Conservation (phyloP, 2,888 invertebrate genomes). For the Caenorhabditis uteleia region DNA sequence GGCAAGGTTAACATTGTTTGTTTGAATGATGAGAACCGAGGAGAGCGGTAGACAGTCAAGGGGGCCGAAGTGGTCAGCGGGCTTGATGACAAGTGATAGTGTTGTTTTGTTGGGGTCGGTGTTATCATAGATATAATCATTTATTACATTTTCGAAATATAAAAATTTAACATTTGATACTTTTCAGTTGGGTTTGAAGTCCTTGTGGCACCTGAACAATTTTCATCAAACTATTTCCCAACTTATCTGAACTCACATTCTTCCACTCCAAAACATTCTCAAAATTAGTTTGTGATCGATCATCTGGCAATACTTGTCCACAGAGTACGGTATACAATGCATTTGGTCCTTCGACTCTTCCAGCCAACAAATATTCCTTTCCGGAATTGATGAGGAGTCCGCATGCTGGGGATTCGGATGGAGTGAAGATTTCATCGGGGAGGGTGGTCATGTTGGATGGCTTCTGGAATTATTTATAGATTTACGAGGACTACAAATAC, state of each 20-base stretch:
- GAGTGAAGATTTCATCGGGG: conserved; percentile 61
- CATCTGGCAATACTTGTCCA: conserved; percentile 45
- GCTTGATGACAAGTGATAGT: too few species aligned
- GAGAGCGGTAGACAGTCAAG: too few species aligned
- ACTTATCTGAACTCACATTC: conserved; percentile 33
- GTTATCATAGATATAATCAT: too few species aligned
- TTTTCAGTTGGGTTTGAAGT: conserved; percentile 19
- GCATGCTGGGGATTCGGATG: conserved; percentile 64
- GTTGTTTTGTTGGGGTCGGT: too few species aligned
- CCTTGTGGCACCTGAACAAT: conserved; percentile 19
- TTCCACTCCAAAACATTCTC: conserved; percentile 62
- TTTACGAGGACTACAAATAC: neutral
- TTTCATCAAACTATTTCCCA: too few species aligned
- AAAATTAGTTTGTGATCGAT: conserved; percentile 19
- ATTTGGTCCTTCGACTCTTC: conserved; percentile 35
- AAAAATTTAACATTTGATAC: conserved; percentile 23
- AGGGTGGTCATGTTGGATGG: conserved; percentile 53
- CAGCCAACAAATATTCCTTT: conserved; percentile 63
- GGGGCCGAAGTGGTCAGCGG: too few species aligned
- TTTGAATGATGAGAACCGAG: too few species aligned
- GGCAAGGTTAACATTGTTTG: neutral
- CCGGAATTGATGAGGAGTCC: conserved; percentile 62
- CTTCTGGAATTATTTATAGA: conserved; percentile 29
- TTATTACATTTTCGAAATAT: conserved; percentile 3
- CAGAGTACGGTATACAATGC: conserved; percentile 46